phyloP scores from a whole-genome alignment of 2,113 vertebrate genomes.

The Centropristis striata region DNA sequence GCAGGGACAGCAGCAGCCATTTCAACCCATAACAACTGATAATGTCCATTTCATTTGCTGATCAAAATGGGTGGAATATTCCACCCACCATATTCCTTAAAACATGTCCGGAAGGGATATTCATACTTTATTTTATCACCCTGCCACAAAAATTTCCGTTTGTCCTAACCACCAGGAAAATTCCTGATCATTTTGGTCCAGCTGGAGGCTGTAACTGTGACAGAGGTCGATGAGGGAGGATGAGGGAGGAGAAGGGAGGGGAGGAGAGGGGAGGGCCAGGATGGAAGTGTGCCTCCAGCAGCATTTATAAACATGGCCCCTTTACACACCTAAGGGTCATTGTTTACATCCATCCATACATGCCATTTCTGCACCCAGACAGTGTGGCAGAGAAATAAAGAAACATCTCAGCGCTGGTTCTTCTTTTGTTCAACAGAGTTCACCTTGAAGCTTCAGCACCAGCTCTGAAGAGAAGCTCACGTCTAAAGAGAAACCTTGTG shows the following conservation, averaged over 20 bases:
- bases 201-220: slow-evolving; percentile 31
- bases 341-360: slow-evolving; percentile 68
- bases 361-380: slow-evolving; percentile 18
- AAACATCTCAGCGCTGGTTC: background rate
- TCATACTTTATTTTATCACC: background rate
- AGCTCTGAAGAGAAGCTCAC: background rate
- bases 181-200: slow-evolving; percentile 11
- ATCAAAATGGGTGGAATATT: no score
- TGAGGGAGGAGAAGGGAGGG: background rate
- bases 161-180: slow-evolving; percentile 12
- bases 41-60: no score
- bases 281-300: slow-evolving; percentile 75
- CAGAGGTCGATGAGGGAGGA: slow-evolving; percentile 52
- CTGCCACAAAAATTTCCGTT: background rate
- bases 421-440: background rate
- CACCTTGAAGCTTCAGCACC: slow-evolving; percentile 4
- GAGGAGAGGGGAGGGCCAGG: slow-evolving; percentile 63
- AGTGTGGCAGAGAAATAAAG: background rate
- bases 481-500: background rate
- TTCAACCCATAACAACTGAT: no score
- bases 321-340: slow-evolving; percentile 52
- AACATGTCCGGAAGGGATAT: background rate
- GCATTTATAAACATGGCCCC: slow-evolving; percentile 81
- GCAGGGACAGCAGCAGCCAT: no score
- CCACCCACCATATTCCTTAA: no score